phyloP scores from a whole-genome alignment of 1,140 invertebrate species.

The Drosophila prosaltans region DNA sequence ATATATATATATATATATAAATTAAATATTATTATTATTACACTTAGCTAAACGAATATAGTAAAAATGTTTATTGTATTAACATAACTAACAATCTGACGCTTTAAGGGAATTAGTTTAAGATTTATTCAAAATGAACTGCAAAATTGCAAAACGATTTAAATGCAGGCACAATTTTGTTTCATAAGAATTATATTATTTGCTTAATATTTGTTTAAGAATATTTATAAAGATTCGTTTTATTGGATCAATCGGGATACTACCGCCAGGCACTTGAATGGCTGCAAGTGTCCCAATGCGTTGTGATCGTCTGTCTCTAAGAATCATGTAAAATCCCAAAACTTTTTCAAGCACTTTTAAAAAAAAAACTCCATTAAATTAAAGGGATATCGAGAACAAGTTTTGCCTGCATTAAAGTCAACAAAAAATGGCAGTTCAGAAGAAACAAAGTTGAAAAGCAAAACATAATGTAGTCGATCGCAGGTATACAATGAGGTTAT shows the following conservation, averaged over 20 bases:
- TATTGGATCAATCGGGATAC: constrained; percentile 57
- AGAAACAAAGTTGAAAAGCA: constrained; percentile 52
- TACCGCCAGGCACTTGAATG: constrained; percentile 78
- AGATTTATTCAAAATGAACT: constrained; percentile 20
- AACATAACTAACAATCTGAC: constrained; percentile 63
- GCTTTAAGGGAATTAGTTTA: constrained; percentile 70
- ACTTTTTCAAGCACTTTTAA: constrained; percentile 11
- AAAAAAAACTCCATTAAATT: neutral
- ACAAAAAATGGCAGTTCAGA: constrained; percentile 20
- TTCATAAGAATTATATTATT: neutral
- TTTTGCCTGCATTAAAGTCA: constrained; percentile 34
- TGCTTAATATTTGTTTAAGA: neutral
- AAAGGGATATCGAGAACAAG: constrained; percentile 18
- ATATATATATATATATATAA: constrained; percentile 33
- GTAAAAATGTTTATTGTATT: constrained; percentile 13
- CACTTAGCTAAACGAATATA: constrained; percentile 30
- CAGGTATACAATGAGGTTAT: constrained; percentile 78
- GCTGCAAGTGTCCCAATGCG: constrained; percentile 76
- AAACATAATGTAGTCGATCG: constrained; percentile 72
- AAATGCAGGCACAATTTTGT: constrained; percentile 48
- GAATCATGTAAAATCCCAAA: constrained; percentile 69
- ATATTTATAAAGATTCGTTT: neutral
- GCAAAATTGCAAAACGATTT: constrained; percentile 18
- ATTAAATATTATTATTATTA: constrained; percentile 39
- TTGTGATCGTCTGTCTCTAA: constrained; percentile 41